These are phyloP conservation scores for Drosophila nasuta DNA, from an alignment of 1,140 invertebrate genomes.

Conservation along the genomic window DNA sequence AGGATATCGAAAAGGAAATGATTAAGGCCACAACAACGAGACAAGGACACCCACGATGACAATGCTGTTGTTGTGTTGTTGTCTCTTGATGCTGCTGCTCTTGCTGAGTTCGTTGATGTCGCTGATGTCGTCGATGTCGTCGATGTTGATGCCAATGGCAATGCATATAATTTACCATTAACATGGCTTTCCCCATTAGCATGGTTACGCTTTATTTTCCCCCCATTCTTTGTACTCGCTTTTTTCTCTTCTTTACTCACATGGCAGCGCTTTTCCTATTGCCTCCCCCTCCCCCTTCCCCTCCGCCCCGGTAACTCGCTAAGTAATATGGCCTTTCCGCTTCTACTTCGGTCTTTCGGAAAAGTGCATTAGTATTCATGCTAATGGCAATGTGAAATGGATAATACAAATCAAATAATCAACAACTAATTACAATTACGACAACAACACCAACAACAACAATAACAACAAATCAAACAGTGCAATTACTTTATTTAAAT, in stretches of 20 bases:
- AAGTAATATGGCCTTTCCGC: not conserved
- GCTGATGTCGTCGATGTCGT: not conserved
- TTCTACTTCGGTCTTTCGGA: not conserved
- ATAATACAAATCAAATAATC: not conserved
- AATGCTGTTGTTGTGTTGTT: not conserved
- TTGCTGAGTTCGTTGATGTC: not conserved
- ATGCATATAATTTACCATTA: constrained; percentile 64
- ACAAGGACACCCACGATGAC: constrained; percentile 15
- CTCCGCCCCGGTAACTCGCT: no score
- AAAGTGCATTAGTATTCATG: constrained; percentile 14
- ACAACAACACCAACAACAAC: not conserved
- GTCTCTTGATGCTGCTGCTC: not conserved
- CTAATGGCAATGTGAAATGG: constrained; percentile 1
- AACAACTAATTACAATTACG: constrained; percentile 4
- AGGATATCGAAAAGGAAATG: constrained; percentile 52
- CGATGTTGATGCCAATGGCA: not conserved
- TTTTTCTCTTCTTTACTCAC: not conserved
- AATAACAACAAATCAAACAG: not conserved
- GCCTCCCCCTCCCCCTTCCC: no score
- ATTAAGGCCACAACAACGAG: constrained; percentile 49
- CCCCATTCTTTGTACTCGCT: not conserved
- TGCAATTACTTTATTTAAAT: not conserved
- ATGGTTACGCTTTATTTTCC: not conserved
- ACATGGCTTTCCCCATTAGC: constrained; percentile 37
- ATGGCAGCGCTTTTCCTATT: not conserved